phyloP scores from a whole-genome alignment of 2,888 invertebrate species.

The Drosophila macrospina region DNA sequence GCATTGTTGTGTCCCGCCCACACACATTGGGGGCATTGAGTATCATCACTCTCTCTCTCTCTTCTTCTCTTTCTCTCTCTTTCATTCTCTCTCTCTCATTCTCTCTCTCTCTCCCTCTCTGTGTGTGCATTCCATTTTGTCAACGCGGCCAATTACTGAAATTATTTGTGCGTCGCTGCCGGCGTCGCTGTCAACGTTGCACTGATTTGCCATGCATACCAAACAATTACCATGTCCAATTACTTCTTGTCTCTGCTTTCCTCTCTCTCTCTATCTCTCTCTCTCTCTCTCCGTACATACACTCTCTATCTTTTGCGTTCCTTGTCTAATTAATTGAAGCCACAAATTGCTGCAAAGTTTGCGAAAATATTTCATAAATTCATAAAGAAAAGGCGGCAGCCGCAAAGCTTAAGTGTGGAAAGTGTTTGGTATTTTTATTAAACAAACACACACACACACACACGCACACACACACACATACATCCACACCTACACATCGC shows the following conservation, averaged over 20 bases:
- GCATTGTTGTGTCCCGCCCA: constrained; percentile 44
- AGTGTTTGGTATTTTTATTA: constrained; percentile 17
- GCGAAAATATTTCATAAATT: constrained; percentile 30
- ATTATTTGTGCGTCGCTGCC: constrained; percentile 56
- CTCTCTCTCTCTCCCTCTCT: not conserved
- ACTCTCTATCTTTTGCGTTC: not conserved
- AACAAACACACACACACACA: constrained; percentile 11
- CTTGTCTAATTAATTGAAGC: constrained; percentile 44
- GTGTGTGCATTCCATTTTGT: constrained; percentile 45
- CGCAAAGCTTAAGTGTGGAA: constrained; percentile 20
- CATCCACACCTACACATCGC: constrained; percentile 1
- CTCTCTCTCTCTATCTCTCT: not conserved
- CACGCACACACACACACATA: constrained; percentile 14
- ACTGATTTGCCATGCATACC: constrained; percentile 53
- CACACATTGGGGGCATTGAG: constrained; percentile 6
- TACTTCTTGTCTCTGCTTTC: not conserved
- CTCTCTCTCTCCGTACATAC: not conserved
- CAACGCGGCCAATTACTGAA: constrained; percentile 59
- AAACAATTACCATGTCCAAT: constrained; percentile 47
- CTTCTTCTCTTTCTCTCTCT: not conserved
- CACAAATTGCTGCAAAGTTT: constrained; percentile 18
- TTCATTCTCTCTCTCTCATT: not conserved
- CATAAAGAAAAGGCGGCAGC: constrained; percentile 11
- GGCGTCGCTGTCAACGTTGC: constrained; percentile 31
- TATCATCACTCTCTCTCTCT: constrained; percentile 1